Base-by-base conservation (phyloP, 2,888 invertebrate genomes). In the Leptopterna dolabrata region DNA sequence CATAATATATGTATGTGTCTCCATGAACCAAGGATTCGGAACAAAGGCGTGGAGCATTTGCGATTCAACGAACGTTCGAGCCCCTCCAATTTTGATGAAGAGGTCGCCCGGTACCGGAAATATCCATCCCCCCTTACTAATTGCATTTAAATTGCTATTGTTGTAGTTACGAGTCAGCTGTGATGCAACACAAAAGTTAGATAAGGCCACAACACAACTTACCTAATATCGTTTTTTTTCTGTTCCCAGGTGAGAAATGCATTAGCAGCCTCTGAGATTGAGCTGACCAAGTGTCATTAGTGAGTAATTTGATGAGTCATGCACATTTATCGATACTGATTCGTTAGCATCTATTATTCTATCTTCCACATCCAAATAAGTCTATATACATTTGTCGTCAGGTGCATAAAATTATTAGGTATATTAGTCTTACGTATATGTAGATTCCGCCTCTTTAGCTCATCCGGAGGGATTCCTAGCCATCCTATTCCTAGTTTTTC, bases 201-300 rank as follows among this genome's bases (percentile, higher is more conserved):
- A 78, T 78, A 78, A 78, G 45, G 14, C 43, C 24, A 7, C 19
- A 29, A 41, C 78, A 7, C 13, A 30, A 7, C 36, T 70, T 70
- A 70, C 41, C 83, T 83, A 63, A 83, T 70, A 70, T 83, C 83
- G 70, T 63, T 1, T 82, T 71, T 70, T 83, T 70, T 83, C 30
- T 41, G 43, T 83, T 83, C 70, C 4, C 83, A 83, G 83, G 83
- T 83, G 43, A 83, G 83, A 29, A n/a, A n/a, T 7, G 14, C 30
- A 29, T 81, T 55, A 30, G 47, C 47, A 51, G 13, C 47, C 30
- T 71, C 16, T 24, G 27, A 71, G 29, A 11, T 9, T 71, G 71
- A 73, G 36, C 36, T 81, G 81, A 51, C 81, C 45, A 13, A 55
- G 29, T 7, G 76, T 76, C 76, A 30, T 76, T 76, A 29, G 76